These are phyloP conservation scores for Gymnocheta viridis DNA, from an alignment of 2,888 invertebrate genomes.

Conservation along the genomic window DNA sequence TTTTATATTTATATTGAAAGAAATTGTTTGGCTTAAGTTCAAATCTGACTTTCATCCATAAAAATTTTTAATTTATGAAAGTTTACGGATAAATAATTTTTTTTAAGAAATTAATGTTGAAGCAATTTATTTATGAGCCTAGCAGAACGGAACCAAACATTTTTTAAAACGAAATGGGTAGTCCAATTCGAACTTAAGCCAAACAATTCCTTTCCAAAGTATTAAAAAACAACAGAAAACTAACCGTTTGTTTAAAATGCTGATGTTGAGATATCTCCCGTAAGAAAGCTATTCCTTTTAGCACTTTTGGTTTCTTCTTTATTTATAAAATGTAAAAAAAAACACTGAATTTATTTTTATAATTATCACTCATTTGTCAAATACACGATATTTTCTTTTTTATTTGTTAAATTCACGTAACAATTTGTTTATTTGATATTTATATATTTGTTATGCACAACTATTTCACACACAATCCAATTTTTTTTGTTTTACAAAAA, in stretches of 20 bases:
- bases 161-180: too few relatives aligned
- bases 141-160: too few relatives aligned
- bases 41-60: too few relatives aligned
- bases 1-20: too few relatives aligned
- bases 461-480: conserved; percentile 52
- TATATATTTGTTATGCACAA: conserved; percentile 17
- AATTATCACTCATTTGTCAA: conserved; percentile 61
- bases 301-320: conserved; percentile 40
- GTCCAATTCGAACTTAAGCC: too few relatives aligned
- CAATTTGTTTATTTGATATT: conserved; percentile 27
- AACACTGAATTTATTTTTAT: conserved; percentile 55
- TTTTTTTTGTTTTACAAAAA: conserved; percentile 30
- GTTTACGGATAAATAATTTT: too few relatives aligned
- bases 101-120: too few relatives aligned
- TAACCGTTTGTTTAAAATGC: conserved; percentile 24
- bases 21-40: too few relatives aligned
- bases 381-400: conserved; percentile 2
- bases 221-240: conserved; percentile 12
- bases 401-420: conserved; percentile 60
- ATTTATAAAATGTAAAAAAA: conserved; percentile 8
- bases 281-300: conserved; percentile 2
- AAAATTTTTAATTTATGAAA: too few relatives aligned
- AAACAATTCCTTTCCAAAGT: too few relatives aligned
- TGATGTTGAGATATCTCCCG: not conserved
- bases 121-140: too few relatives aligned